Conservation (phyloP, 2,113 vertebrate species). For the Sturnus vulgaris region DNA sequence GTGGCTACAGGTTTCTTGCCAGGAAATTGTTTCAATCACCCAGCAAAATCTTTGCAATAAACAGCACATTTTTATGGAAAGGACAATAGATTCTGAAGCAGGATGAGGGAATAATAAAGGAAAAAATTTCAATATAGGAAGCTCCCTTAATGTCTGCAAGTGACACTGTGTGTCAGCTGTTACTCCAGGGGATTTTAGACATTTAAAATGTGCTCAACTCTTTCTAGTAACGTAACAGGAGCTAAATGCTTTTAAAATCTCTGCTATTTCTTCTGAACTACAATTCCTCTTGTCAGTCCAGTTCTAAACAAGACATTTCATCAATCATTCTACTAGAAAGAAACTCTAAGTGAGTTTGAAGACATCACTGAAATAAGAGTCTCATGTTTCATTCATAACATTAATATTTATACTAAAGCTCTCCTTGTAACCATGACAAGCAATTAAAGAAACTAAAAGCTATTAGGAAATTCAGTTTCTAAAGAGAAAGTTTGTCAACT, state of each 20-base stretch:
- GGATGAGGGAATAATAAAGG: neutral
- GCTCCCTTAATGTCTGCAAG: neutral
- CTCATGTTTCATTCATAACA: constrained; percentile 10
- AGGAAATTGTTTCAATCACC: neutral
- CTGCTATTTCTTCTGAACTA: neutral
- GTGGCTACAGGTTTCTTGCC: neutral
- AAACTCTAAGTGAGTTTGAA: neutral
- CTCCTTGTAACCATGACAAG: neutral
- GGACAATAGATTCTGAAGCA: neutral
- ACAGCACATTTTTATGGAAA: neutral
- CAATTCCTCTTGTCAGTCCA: neutral
- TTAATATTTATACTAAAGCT: constrained; percentile 17
- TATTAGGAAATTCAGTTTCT: neutral
- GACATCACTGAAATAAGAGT: neutral
- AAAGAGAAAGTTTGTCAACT: neutral
- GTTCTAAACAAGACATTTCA: neutral
- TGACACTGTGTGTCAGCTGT: neutral
- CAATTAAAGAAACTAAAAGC: constrained; percentile 20
- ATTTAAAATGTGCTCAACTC: neutral
- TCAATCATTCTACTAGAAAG: neutral
- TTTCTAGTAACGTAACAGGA: neutral
- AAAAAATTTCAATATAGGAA: neutral
- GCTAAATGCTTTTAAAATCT: neutral
- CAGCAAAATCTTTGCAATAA: neutral
- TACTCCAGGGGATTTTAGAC: neutral